A percentile compares a stretch with the other conserved stretches of the same genome.
Evolutionary conservation across 2,797 vertebrate species (phyloP).

Genomic region (Echiichthys vipera): DNA sequence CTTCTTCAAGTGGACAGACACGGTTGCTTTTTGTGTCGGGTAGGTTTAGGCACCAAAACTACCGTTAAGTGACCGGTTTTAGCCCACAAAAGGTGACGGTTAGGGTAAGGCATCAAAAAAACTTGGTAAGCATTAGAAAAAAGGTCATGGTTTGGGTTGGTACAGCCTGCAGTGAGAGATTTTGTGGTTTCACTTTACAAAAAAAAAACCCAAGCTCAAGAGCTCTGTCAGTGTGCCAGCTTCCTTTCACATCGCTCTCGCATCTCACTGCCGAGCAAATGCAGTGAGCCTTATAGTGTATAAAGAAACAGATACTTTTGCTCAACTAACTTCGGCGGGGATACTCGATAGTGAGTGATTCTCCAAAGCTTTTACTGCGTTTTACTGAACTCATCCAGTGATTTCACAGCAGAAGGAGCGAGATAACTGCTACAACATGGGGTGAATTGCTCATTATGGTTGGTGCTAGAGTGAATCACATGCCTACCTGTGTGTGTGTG

Average conservation of each 20-base stretch:
- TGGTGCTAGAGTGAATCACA: conserved; percentile 34
- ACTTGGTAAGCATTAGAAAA: too few species aligned
- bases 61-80: too few species aligned
- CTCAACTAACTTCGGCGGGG: conserved; percentile 24
- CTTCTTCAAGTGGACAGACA: too few species aligned
- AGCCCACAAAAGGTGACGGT: too few species aligned
- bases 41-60: too few species aligned
- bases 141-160: too few species aligned
- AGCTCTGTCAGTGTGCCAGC: conserved; percentile 23
- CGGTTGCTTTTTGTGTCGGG: too few species aligned
- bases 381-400: conserved; percentile 35
- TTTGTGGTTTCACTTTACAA: conserved; percentile 23
- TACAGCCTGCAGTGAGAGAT: conserved; percentile 44
- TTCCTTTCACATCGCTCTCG: conserved; percentile 26
- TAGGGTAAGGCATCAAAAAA: too few species aligned
- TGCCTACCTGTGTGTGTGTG: not conserved
- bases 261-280: conserved; percentile 40
- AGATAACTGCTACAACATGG: conserved; percentile 44
- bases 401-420: conserved; percentile 51
- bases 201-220: conserved; percentile 1
- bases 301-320: not conserved
- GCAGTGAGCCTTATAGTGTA: not conserved
- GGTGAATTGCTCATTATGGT: conserved; percentile 53
- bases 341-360: not conserved
- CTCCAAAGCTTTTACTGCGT: not conserved